phyloP scores from a whole-genome alignment of 2,888 invertebrate genomes.

The Lepidocyrtoides sp. region DNA sequence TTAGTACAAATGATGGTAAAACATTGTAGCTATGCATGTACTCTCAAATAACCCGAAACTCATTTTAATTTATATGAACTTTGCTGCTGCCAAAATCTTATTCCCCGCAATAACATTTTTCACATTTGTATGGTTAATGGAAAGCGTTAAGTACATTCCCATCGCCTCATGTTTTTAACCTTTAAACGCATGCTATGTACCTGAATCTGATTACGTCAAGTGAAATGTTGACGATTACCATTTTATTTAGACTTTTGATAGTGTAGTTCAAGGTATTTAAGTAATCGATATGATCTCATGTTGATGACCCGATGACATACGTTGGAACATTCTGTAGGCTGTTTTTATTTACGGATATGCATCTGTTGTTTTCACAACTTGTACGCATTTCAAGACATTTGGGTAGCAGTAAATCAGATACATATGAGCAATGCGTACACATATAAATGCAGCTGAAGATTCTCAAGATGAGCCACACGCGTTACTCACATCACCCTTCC shows the following conservation, averaged over 20 bases:
- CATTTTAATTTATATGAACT: neutral
- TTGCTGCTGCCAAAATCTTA: neutral
- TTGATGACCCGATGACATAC: conserved; percentile 32
- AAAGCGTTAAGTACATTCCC: neutral
- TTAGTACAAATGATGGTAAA: too few species aligned
- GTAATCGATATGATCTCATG: conserved; percentile 28
- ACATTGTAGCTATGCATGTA: too few species aligned
- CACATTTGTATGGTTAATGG: neutral
- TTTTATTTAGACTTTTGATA: conserved; percentile 11
- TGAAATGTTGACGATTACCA: conserved; percentile 14
- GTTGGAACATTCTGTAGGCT: neutral
- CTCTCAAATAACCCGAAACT: too few species aligned
- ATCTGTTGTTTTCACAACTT: conserved; percentile 7
- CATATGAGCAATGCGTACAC: conserved; percentile 26
- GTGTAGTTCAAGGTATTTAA: conserved; percentile 35
- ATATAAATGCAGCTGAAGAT: conserved; percentile 40
- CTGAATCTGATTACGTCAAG: neutral
- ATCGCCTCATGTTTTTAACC: neutral
- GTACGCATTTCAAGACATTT: neutral
- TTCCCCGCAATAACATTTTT: neutral
- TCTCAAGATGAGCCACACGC: neutral
- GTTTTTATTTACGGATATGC: neutral
- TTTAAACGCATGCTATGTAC: neutral
- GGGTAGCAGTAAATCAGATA: conserved; percentile 47
- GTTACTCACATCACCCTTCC: neutral